Conservation (phyloP, 2,888 invertebrate species). For the Corythucha ciliata region DNA sequence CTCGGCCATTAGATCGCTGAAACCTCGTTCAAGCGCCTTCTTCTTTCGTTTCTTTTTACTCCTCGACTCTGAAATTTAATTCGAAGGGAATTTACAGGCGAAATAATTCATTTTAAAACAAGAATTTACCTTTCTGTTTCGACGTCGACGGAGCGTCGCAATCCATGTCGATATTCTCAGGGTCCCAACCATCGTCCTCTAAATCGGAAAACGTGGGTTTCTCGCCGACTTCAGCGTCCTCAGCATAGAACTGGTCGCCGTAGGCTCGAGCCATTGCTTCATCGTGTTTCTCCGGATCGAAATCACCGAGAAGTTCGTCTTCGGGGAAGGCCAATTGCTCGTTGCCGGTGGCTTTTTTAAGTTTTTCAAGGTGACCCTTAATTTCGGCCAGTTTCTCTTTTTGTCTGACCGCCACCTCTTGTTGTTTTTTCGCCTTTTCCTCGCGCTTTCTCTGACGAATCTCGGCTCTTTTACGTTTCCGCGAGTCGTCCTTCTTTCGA, state of each 20-base stretch:
- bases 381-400: slow-evolving; percentile 83
- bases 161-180: slow-evolving; percentile 14
- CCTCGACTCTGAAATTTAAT: slow-evolving; percentile 50
- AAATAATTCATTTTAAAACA: slow-evolving; percentile 75
- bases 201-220: slow-evolving; percentile 73
- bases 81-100: slow-evolving; percentile 52
- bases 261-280: slow-evolving; percentile 76
- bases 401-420: slow-evolving; percentile 79
- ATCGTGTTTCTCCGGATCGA: slow-evolving; percentile 84
- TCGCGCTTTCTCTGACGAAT: slow-evolving; percentile 61
- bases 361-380: slow-evolving; percentile 71
- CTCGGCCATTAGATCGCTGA: slow-evolving; percentile 64
- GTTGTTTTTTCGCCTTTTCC: slow-evolving; percentile 70
- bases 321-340: slow-evolving; percentile 53
- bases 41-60: slow-evolving; percentile 51
- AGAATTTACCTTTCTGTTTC: slow-evolving; percentile 18
- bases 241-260: slow-evolving; percentile 75
- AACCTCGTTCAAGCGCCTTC: slow-evolving; percentile 57
- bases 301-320: slow-evolving; percentile 51
- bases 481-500: slow-evolving; percentile 66
- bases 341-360: slow-evolving; percentile 83
- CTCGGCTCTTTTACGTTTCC: slow-evolving; percentile 69
- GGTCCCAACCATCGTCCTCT: slow-evolving; percentile 10
- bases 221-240: slow-evolving; percentile 49
- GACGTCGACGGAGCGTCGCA: neutral